A percentile compares a stretch with the other conserved stretches of the same genome.
phyloP scores from a whole-genome alignment of 2,113 vertebrate genomes.

The Tachycineta bicolor region DNA sequence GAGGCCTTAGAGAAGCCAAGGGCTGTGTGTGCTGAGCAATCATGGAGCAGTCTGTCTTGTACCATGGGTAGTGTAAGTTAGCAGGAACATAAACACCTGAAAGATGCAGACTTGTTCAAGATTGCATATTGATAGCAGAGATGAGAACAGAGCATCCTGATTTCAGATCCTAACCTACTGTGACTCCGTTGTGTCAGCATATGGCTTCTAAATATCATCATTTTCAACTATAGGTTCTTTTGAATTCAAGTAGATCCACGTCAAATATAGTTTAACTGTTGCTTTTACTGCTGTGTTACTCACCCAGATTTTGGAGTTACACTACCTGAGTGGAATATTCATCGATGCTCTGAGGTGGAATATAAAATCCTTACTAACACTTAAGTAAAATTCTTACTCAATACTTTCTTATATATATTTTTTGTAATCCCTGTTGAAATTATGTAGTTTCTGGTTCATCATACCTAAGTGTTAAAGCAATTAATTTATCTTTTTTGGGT shows the following conservation, averaged over 20 bases:
- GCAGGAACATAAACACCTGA: accelerated
- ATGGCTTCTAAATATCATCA: background rate
- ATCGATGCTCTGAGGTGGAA: background rate
- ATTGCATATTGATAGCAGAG: background rate
- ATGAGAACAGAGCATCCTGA: background rate
- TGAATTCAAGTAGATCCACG: background rate
- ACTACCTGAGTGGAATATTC: background rate
- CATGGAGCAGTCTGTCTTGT: background rate
- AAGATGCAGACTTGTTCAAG: background rate
- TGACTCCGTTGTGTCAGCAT: background rate
- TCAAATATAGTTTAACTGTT: background rate
- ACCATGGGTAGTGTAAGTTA: background rate
- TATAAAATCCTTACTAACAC: background rate
- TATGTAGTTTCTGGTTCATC: background rate
- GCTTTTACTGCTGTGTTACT: background rate
- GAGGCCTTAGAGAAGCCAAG: background rate
- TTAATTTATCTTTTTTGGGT: background rate
- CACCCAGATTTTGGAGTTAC: background rate
- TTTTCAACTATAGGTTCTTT: background rate
- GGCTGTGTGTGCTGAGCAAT: background rate
- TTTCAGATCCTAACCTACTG: background rate
- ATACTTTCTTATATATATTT: background rate
- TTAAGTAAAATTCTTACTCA: background rate
- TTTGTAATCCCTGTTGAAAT: background rate
- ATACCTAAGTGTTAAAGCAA: background rate